Evolutionary conservation across 92 coral and sea anemone genomes (phyloP).

Genomic region (Epizoanthus fatuus): DNA sequence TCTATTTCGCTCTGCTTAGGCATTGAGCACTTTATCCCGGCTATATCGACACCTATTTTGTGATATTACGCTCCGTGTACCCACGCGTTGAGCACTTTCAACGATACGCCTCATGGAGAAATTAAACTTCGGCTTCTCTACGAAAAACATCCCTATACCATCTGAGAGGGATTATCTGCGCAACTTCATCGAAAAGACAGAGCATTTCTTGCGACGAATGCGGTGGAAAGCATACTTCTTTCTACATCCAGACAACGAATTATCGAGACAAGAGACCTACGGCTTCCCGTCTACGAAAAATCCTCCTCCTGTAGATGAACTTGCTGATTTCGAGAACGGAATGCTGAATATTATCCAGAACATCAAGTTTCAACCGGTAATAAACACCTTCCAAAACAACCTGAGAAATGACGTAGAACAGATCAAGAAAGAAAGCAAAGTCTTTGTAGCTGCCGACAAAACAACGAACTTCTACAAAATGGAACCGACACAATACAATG

Average conservation of each 20-base stretch:
- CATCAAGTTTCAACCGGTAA: background rate
- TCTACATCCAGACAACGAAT: constrained; percentile 1
- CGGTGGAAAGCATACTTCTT: constrained; percentile 11
- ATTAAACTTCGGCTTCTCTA: too few species aligned
- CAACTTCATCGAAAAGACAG: background rate
- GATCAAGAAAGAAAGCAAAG: too few species aligned
- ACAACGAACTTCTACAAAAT: too few species aligned
- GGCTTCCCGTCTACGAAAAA: constrained; percentile 11
- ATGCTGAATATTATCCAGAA: constrained; percentile 8
- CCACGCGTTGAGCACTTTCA: background rate
- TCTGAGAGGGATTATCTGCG: background rate
- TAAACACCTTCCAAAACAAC: too few species aligned
- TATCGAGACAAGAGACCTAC: background rate
- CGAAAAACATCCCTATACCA: too few species aligned
- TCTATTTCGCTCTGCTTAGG: too few species aligned
- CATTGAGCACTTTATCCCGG: too few species aligned
- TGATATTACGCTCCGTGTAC: constrained; percentile 7
- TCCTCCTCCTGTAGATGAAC: constrained; percentile 9
- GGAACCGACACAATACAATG: too few species aligned
- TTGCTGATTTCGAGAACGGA: constrained; percentile 1
- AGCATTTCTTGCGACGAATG: background rate
- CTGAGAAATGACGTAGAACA: too few species aligned
- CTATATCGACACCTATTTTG: background rate
- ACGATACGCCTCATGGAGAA: background rate
- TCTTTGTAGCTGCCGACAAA: too few species aligned